Base-by-base conservation (phyloP, 2,888 invertebrate species). In the Limnephilus auricula region DNA sequence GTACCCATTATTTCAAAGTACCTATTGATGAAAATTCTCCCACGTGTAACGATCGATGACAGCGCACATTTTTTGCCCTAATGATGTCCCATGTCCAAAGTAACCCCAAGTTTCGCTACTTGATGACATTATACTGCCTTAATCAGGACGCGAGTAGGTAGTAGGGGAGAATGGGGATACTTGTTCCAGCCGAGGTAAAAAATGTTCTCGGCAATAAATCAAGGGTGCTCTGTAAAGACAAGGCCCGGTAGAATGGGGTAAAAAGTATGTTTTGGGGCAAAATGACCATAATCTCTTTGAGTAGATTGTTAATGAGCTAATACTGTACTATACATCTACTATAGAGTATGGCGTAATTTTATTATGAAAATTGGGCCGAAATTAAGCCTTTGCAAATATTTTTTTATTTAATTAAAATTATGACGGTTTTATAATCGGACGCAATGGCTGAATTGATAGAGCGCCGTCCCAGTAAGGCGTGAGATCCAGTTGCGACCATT, bases 51-150 rank as follows among this genome's bases (percentile, higher is more conserved):
- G 85, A 85, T 45, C 30, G 40, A 85, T 85, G 85, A 85, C 85
- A 31, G 15, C 30, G 45, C 85, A 85, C 45, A 85, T 45, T 85
- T 85, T 85, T 85, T 85, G 45, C 45, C 85, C 45, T 45, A 45
- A 85, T 85, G 30, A 85, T 40, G 45, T 45, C 40, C 84, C 10
- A 34, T 18, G 84, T 34, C 15, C 25, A 34, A 84, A 37, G 84
- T 37, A 37, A 34, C 37, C 84, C 84, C 40, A 32, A 65, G 50
- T 65, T 65, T 65, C 25, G 15, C 34, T 32, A 34, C 82, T 82
- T 82, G 82, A 82, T 32, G 82, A 82, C 79, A 79, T 79, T 82
- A 82, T 82, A 34, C 82, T 32, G 34, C 82, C 82, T 34, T 82
- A 85, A 85, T 85, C 50, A 45, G 85, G 50, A 4, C 13, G 82